These are phyloP conservation scores for Unio delphinus DNA, from an alignment of 2,888 invertebrate species.

Conservation along the genomic window DNA sequence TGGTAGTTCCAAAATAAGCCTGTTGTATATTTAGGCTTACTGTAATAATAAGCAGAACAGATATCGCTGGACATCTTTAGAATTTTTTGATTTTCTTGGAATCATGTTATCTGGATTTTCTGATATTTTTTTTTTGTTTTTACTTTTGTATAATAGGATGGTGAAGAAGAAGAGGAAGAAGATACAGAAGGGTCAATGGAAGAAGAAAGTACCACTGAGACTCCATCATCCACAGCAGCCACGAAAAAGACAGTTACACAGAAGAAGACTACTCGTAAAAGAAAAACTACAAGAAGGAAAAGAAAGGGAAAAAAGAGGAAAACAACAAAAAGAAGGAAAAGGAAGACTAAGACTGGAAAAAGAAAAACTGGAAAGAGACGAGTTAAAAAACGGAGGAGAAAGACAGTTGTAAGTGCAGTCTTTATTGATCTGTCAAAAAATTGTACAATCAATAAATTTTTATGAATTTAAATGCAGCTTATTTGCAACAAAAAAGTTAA, in stretches of 20 bases:
- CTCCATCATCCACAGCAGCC: constrained; percentile 21
- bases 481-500: no score
- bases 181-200: constrained; percentile 17
- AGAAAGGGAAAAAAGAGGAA: constrained; percentile 33
- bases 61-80: no score
- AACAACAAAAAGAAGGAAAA: constrained; percentile 21
- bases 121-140: no score
- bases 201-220: constrained; percentile 19
- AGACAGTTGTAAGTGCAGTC: constrained; percentile 2
- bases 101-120: no score
- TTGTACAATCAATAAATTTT: no score
- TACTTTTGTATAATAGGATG: not conserved
- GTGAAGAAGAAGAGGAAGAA: constrained; percentile 18
- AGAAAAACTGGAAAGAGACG: constrained; percentile 18
- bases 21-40: no score
- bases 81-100: no score
- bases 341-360: constrained; percentile 16
- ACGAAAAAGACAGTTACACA: constrained; percentile 27
- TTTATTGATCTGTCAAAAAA: no score
- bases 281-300: constrained; percentile 31
- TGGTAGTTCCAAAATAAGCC: no score
- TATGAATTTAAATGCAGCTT: no score
- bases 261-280: constrained; percentile 25
- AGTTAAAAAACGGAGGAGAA: constrained; percentile 15
- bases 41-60: no score